Percentiles rank a stretch among this genome's conserved stretches.
Evolutionary conservation across 2,113 vertebrate genomes (phyloP).

Genomic region (Sebastes schlegelii): DNA sequence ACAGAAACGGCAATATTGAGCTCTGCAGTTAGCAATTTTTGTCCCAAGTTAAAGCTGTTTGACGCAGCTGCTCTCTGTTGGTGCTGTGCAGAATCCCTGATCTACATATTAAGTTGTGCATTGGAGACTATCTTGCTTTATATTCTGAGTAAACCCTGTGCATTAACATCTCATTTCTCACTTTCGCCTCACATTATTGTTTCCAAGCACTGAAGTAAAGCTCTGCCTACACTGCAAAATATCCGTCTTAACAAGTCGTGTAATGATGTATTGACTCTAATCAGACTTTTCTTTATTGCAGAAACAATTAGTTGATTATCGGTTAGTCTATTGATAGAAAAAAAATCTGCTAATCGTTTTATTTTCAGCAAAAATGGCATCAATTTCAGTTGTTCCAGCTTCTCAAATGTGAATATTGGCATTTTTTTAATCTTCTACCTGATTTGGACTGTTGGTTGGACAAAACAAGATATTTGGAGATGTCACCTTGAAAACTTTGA

Average conservation of each 20-base stretch:
- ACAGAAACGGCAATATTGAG: slow-evolving; percentile 42
- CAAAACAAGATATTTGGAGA: neutral
- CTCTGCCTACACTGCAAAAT: neutral
- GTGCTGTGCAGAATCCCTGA: slow-evolving; percentile 33
- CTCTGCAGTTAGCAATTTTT: slow-evolving; percentile 50
- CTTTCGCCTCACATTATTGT: neutral
- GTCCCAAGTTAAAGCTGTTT: slow-evolving; percentile 45
- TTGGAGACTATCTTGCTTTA: slow-evolving; percentile 21
- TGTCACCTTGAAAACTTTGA: neutral
- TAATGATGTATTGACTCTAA: slow-evolving; percentile 6
- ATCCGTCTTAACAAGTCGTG: slow-evolving; percentile 3
- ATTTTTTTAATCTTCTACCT: neutral
- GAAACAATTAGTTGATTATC: neutral
- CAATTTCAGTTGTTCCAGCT: neutral
- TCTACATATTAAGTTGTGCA: slow-evolving; percentile 58
- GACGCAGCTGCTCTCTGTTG: slow-evolving; percentile 51
- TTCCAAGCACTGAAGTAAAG: slow-evolving; percentile 5
- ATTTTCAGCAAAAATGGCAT: neutral
- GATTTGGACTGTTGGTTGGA: neutral
- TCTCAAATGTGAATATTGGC: neutral
- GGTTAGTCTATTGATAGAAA: neutral
- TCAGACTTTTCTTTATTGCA: neutral
- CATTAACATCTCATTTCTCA: slow-evolving; percentile 22
- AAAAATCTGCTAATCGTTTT: neutral
- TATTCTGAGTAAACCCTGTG: slow-evolving; percentile 24